These are phyloP conservation scores for Daktulosphaira vitifoliae DNA, from an alignment of 1,140 invertebrate species.

Conservation along the genomic window DNA sequence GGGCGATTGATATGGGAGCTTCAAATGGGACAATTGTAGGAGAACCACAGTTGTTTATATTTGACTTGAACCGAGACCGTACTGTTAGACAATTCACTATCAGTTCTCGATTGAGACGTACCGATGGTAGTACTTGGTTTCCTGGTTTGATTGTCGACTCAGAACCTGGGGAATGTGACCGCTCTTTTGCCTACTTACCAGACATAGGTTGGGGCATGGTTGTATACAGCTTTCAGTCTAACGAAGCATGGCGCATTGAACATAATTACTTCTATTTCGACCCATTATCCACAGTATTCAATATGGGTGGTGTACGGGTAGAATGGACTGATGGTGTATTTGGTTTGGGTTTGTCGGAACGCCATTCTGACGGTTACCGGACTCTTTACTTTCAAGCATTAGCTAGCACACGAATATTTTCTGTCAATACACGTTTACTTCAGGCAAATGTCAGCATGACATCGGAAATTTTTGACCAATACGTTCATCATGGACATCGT, in stretches of 20 bases:
- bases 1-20: slow-evolving; percentile 65
- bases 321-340: slow-evolving; percentile 67
- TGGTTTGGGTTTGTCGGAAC: slow-evolving; percentile 55
- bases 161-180: slow-evolving; percentile 54
- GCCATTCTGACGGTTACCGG: slow-evolving; percentile 49
- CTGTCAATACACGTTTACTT: slow-evolving; percentile 46
- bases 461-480: slow-evolving; percentile 53
- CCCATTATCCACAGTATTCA: slow-evolving; percentile 58
- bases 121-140: slow-evolving; percentile 60
- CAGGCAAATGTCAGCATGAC: slow-evolving; percentile 57
- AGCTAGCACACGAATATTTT: slow-evolving; percentile 61
- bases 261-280: slow-evolving; percentile 77
- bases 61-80: slow-evolving; percentile 60
- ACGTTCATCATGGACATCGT: slow-evolving; percentile 58
- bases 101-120: slow-evolving; percentile 53
- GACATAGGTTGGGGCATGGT: slow-evolving; percentile 63
- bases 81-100: slow-evolving; percentile 54
- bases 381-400: slow-evolving; percentile 68
- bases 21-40: slow-evolving; percentile 51
- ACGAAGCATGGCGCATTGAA: slow-evolving; percentile 63
- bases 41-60: slow-evolving; percentile 56
- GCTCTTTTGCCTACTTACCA: slow-evolving; percentile 64
- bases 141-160: slow-evolving; percentile 64
- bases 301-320: slow-evolving; percentile 59
- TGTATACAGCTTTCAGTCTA: slow-evolving; percentile 60